phyloP scores from a whole-genome alignment of 2,888 invertebrate genomes.

The Perizoma flavofasciatum region DNA sequence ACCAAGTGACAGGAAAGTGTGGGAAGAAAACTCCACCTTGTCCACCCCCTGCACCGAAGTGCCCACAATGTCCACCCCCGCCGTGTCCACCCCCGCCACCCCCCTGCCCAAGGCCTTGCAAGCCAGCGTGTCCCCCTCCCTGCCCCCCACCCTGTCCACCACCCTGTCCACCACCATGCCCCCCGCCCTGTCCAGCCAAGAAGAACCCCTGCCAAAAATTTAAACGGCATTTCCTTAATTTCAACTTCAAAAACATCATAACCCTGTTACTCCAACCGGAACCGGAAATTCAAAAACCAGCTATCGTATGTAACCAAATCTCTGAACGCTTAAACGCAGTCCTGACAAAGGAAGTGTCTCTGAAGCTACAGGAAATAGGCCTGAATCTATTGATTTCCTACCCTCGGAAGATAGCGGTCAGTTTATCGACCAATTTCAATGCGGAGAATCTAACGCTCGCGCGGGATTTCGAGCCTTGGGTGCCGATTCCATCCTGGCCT shows the following conservation, averaged over 20 bases:
- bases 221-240: constrained; percentile 18
- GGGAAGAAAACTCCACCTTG: constrained; percentile 31
- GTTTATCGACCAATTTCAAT: constrained; percentile 13
- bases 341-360: constrained; percentile 30
- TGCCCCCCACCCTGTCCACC: constrained; percentile 36
- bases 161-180: constrained; percentile 31
- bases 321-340: constrained; percentile 15
- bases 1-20: constrained; percentile 40
- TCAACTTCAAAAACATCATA: constrained; percentile 23
- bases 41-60: neutral
- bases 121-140: constrained; percentile 29
- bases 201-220: constrained; percentile 42
- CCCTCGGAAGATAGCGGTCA: neutral
- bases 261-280: constrained; percentile 7
- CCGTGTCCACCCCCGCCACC: constrained; percentile 20
- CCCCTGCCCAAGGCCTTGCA: constrained; percentile 33
- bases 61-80: neutral
- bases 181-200: constrained; percentile 31
- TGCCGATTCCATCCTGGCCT: constrained; percentile 70
- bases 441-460: constrained; percentile 36
- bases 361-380: constrained; percentile 32
- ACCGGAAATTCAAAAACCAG: neutral
- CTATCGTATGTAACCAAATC: neutral
- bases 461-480: constrained; percentile 64
- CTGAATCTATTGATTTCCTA: constrained; percentile 14